Percentiles rank a stretch among this genome's conserved stretches.
phyloP scores from a whole-genome alignment of 2,888 invertebrate genomes.

The Anoplius nigerrimus region DNA sequence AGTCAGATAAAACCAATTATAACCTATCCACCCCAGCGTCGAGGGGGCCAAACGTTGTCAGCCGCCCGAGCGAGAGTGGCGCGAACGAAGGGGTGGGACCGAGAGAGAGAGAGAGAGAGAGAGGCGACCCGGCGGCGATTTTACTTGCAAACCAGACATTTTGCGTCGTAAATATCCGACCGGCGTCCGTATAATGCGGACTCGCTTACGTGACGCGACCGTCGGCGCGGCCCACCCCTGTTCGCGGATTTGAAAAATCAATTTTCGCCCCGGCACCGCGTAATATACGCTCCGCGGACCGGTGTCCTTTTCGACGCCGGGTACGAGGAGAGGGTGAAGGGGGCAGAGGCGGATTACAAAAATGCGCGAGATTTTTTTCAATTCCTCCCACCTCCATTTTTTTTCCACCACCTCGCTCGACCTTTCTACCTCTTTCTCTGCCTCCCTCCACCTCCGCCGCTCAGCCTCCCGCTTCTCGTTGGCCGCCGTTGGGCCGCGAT shows the following conservation, averaged over 20 bases:
- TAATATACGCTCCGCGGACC: too few species aligned
- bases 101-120: neutral
- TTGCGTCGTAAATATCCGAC: constrained; percentile 50
- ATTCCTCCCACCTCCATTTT: too few species aligned
- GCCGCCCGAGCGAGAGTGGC: constrained; percentile 22
- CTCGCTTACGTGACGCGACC: constrained; percentile 35
- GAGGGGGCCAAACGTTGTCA: constrained; percentile 53
- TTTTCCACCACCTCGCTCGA: too few species aligned
- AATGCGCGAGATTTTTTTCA: too few species aligned
- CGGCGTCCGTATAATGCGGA: constrained; percentile 1
- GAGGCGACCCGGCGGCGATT: constrained; percentile 42
- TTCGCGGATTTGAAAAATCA: constrained; percentile 46
- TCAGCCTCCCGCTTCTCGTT: too few species aligned
- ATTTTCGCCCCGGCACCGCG: constrained; percentile 25
- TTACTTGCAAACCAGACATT: constrained; percentile 60
- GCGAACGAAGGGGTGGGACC: constrained; percentile 6
- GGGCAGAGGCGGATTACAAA: too few species aligned
- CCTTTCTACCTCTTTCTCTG: too few species aligned
- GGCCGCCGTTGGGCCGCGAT: too few species aligned
- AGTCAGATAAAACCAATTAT: constrained; percentile 71
- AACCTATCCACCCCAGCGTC: constrained; percentile 64
- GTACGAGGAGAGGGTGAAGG: too few species aligned
- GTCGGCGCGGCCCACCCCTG: constrained; percentile 29
- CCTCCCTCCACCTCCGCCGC: too few species aligned
- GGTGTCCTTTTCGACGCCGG: too few species aligned